These are phyloP conservation scores for Turnix velox DNA, from an alignment of 2,113 vertebrate species.

Conservation along the genomic window DNA sequence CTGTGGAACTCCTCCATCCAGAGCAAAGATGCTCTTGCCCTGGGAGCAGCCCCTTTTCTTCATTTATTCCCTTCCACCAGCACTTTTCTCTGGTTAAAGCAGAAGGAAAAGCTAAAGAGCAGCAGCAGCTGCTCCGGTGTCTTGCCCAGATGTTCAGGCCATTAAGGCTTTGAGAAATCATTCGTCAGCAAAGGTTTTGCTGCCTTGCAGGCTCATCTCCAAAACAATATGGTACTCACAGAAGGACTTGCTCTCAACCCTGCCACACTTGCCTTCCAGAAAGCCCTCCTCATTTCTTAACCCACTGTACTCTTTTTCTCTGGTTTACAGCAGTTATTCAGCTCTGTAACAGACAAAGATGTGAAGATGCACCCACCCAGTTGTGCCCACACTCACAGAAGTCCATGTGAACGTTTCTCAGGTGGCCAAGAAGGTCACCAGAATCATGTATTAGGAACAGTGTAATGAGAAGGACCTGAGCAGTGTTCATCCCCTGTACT, in stretches of 20 bases:
- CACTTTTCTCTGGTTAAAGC: slow-evolving; percentile 32
- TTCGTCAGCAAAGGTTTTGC: slow-evolving; percentile 56
- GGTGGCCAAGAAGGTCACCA: too few relatives aligned
- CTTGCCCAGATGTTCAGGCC: slow-evolving; percentile 60
- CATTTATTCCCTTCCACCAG: not conserved
- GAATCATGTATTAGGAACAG: too few relatives aligned
- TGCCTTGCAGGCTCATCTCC: slow-evolving; percentile 46
- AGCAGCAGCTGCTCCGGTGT: slow-evolving; percentile 60
- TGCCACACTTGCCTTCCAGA: not conserved
- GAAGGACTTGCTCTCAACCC: not conserved
- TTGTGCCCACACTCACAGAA: not conserved
- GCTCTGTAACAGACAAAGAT: not conserved
- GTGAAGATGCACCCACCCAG: not conserved
- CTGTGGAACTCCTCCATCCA: not conserved
- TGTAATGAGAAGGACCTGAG: too few relatives aligned
- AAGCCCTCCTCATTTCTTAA: not conserved
- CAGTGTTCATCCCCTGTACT: too few relatives aligned
- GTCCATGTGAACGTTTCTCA: not conserved
- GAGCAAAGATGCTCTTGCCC: not conserved
- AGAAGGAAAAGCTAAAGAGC: slow-evolving; percentile 45
- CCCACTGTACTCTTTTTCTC: not conserved
- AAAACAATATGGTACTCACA: not conserved
- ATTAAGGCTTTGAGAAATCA: slow-evolving; percentile 54
- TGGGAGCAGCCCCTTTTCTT: not conserved
- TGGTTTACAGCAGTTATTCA: not conserved